These are phyloP conservation scores for Adelges cooleyi DNA, from an alignment of 1,140 invertebrate species.

Conservation along the genomic window DNA sequence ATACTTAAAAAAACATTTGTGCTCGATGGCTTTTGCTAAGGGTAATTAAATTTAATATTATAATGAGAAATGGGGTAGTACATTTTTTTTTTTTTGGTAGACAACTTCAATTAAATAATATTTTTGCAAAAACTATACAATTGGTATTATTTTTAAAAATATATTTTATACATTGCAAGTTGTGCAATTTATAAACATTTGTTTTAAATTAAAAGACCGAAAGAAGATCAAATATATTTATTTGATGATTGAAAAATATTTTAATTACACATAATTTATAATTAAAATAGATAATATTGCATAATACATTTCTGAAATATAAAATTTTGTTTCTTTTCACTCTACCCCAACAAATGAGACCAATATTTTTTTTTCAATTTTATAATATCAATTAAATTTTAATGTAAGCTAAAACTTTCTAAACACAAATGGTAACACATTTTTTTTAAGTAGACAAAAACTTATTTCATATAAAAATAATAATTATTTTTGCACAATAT, in stretches of 20 bases:
- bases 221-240: constrained; percentile 5
- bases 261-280: constrained; percentile 11
- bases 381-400: constrained; percentile 1
- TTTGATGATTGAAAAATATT: constrained; percentile 3
- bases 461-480: constrained; percentile 19
- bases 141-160: constrained; percentile 6
- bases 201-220: not conserved
- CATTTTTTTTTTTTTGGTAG: too few species aligned
- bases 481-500: constrained; percentile 15
- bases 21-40: not conserved
- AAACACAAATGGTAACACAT: constrained; percentile 29
- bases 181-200: not conserved
- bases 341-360: constrained; percentile 14
- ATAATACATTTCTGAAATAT: not conserved
- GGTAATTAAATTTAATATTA: not conserved
- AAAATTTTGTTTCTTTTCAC: not conserved
- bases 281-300: constrained; percentile 4
- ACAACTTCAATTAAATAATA: too few species aligned
- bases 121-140: not conserved
- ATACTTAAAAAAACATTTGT: constrained; percentile 11
- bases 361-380: constrained; percentile 8
- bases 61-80: not conserved
- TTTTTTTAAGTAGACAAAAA: constrained; percentile 28
- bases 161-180: not conserved
- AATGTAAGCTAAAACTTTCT: constrained; percentile 27